phyloP scores from a whole-genome alignment of 2,797 vertebrate genomes.

The Denticeps clupeoides region DNA sequence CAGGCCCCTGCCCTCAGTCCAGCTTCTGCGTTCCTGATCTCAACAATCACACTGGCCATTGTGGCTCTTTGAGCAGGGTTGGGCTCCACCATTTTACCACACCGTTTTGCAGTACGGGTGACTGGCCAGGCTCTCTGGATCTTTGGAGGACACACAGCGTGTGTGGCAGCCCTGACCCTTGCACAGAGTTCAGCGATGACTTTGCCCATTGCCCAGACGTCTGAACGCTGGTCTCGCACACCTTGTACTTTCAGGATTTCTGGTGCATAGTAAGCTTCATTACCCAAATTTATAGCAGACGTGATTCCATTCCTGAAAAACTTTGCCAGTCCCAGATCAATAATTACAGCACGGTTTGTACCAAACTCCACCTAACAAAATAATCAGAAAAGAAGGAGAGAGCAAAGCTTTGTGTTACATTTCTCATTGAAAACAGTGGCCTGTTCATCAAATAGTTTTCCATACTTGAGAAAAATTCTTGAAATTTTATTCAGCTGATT shows the following conservation, averaged over 20 bases:
- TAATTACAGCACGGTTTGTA: slow-evolving; percentile 58
- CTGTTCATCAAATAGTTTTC: no score
- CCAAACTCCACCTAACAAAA: slow-evolving; percentile 50
- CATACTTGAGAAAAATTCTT: no score
- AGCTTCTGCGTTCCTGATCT: slow-evolving; percentile 40
- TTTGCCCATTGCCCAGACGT: slow-evolving; percentile 66
- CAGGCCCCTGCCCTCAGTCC: background rate
- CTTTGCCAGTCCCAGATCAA: slow-evolving; percentile 61
- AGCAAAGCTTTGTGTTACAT: no score
- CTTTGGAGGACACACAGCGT: slow-evolving; percentile 41
- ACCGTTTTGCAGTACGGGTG: slow-evolving; percentile 39
- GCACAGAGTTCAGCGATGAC: slow-evolving; percentile 55
- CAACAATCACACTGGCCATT: slow-evolving; percentile 41
- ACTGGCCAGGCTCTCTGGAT: slow-evolving; percentile 42
- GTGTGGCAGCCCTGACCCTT: slow-evolving; percentile 49
- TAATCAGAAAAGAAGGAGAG: background rate
- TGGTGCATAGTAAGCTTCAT: slow-evolving; percentile 56
- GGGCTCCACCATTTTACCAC: slow-evolving; percentile 48
- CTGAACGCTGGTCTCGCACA: slow-evolving; percentile 50
- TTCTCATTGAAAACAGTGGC: no score
- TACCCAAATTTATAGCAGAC: slow-evolving; percentile 54
- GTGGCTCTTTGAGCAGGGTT: slow-evolving; percentile 37
- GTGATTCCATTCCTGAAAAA: slow-evolving; percentile 47
- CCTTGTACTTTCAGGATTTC: slow-evolving; percentile 40
- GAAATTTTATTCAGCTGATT: no score